Base-by-base conservation (phyloP, 2,113 vertebrate species). In the Condylura cristata region DNA sequence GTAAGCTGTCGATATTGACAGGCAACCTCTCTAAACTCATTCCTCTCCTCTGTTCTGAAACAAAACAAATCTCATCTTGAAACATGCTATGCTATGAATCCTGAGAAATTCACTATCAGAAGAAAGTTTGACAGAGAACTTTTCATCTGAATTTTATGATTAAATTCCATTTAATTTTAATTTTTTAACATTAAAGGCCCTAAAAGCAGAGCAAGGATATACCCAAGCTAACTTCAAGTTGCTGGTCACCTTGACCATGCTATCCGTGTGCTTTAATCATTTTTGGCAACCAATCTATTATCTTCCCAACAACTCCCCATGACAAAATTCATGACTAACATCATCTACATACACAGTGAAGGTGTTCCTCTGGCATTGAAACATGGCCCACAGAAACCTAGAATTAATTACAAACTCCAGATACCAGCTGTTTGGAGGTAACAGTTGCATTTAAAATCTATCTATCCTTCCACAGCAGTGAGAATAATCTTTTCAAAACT, bases 361-460 rank as follows among this genome's bases (percentile, higher is more conserved):
- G 60, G 65, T 82, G 84, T 14, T 82, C 76, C 18, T 92, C 11
- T 89, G 34, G 80, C 93, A 80, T 68, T 79, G 86, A 95, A 87
- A 85, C 78, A 90, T 56, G 32, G 56, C 63, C 74, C 79, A 75
- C 18, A 32, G 32, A 88, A 82, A 70, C 11, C 13, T 22, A 88
- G 76, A 88, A 94, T 93, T 96, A 90, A 94, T 94, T 88, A 87
- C 37, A 91, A 93, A 46, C 93, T 94, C 71, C 58, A 58, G 89
- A 51, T 41, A 71, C 87, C 90, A 95, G 88, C 81, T 96, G 95
- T 95, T 90, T 41, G 26, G 41, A 75, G 24, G 53, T 53, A 83
- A 68, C 10, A 53, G 11, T 10, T 76, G n/a, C 51, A 48, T 22
- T 34, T 60, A 58, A 53, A 63, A 8, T 82, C 61, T 78, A 0